phyloP scores from a whole-genome alignment of 2,888 invertebrate species.

The Agrilus cyanescens region DNA sequence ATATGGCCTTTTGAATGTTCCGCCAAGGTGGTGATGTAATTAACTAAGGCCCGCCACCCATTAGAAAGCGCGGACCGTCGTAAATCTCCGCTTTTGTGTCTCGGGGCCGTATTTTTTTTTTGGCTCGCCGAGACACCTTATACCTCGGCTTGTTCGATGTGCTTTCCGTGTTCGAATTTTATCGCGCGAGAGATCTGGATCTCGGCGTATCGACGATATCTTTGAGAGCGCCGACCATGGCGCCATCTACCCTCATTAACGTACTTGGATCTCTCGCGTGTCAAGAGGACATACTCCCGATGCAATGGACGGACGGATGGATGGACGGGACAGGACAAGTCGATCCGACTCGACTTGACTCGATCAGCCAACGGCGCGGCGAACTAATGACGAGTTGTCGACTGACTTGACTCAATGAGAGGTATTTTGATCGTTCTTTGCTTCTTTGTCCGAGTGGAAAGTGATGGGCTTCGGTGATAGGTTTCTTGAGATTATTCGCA shows the following conservation, averaged over 20 bases:
- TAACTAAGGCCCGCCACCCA: conserved; percentile 36
- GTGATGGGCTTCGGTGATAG: no score
- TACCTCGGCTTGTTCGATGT: conserved; percentile 29
- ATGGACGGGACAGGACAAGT: conserved; percentile 7
- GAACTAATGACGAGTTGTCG: no score
- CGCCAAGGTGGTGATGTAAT: conserved; percentile 36
- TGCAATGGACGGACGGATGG: conserved; percentile 9
- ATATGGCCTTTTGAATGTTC: conserved; percentile 33
- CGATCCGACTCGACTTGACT: background rate
- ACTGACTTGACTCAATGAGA: no score
- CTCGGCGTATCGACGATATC: conserved; percentile 33
- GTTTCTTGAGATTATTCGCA: no score
- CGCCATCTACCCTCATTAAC: conserved; percentile 34
- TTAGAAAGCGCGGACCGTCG: conserved; percentile 32
- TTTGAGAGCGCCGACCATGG: conserved; percentile 33
- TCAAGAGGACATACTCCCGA: conserved; percentile 11
- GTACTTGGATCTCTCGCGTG: conserved; percentile 16
- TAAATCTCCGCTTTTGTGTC: conserved; percentile 33
- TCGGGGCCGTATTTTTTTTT: conserved; percentile 11
- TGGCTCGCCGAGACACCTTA: conserved; percentile 17
- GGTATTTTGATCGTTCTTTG: no score
- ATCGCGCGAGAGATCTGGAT: conserved; percentile 36
- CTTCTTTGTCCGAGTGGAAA: no score
- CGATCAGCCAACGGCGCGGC: no score
- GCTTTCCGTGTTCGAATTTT: conserved; percentile 31